phyloP scores from a whole-genome alignment of 1,140 invertebrate genomes.

The Aradophagus sp. region DNA sequence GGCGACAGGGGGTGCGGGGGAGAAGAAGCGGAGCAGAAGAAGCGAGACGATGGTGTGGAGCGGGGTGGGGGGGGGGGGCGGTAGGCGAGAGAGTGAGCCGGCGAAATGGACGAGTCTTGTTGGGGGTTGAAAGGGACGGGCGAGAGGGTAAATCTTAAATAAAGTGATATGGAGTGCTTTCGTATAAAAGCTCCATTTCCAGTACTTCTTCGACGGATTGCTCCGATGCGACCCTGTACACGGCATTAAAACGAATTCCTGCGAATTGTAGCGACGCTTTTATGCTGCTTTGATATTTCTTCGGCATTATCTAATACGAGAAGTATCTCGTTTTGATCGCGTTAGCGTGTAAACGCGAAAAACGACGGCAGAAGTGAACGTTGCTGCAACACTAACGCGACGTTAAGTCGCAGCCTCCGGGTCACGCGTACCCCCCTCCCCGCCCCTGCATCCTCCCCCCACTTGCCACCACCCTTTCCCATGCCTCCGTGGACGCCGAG shows the following conservation, averaged over 20 bases:
- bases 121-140: conserved; percentile 74
- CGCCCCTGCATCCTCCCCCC: too few relatives aligned
- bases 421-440: too few relatives aligned
- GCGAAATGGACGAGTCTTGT: conserved; percentile 76
- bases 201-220: conserved; percentile 69
- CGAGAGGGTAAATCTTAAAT: conserved; percentile 76
- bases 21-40: conserved; percentile 19
- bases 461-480: too few relatives aligned
- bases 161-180: conserved; percentile 77
- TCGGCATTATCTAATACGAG: conserved; percentile 49
- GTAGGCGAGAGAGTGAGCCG: conserved; percentile 59
- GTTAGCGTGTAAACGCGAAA: too few relatives aligned
- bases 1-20: conserved; percentile 1
- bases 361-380: too few relatives aligned
- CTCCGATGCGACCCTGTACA: conserved; percentile 59
- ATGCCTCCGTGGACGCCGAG: too few relatives aligned
- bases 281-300: conserved; percentile 46
- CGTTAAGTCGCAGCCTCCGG: too few relatives aligned
- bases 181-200: conserved; percentile 76
- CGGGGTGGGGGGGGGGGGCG: conserved; percentile 11
- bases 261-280: conserved; percentile 53
- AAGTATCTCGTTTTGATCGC: too few relatives aligned
- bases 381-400: too few relatives aligned
- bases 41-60: conserved; percentile 15
- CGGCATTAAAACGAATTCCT: conserved; percentile 60